Evolutionary conservation across 2,888 invertebrate genomes (phyloP), one percentile per base, ranked within the genome.

Genomic region (Stenichneumon culpator): DNA sequence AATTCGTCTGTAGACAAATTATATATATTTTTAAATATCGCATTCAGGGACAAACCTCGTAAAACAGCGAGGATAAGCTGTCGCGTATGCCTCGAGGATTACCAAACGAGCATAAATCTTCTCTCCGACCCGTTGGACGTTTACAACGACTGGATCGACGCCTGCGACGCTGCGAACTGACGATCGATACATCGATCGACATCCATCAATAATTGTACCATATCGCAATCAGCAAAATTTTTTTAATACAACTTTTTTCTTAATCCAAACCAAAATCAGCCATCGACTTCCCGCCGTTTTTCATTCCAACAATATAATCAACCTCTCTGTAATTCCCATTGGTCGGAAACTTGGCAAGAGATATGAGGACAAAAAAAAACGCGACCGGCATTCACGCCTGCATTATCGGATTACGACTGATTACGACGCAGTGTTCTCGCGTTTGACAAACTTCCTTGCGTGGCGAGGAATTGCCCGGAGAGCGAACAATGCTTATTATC

Each of bases 91-190:
- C 94, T 98, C 92, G 99, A 99, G 95, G 98, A 98, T 92, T 99
- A 97, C 94, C 99, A 99, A 94, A 98, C 99, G 0, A 96, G 96
- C 50, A 98, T 99, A 83, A 99, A 98, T 94, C 98, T 98, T 92
- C 95, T 99, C 86, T 99, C 99, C 16, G 99, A 99, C 94, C 97
- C 99, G 1, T 97, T 99, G 88, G 99, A 99, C 95, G 99, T 99
- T 14, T 99, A 99, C 94, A 99, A 99, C 94, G 99, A 99, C 93
- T 99, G 99, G 99, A 99, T 99, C 84, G 99, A 99, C 95, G 99
- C 99, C 0, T 99, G 99, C 94, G 99, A 99, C 95, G 96, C 96
- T 89, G 98, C 98, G 75, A 99, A 98, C 93, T 96, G 94, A 95
- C 36, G 39, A 60, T 47, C 73, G 32, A 32, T 4, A 32, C 32